Conservation (phyloP, 2,888 invertebrate genomes). For the Eremobia ochroleuca region DNA sequence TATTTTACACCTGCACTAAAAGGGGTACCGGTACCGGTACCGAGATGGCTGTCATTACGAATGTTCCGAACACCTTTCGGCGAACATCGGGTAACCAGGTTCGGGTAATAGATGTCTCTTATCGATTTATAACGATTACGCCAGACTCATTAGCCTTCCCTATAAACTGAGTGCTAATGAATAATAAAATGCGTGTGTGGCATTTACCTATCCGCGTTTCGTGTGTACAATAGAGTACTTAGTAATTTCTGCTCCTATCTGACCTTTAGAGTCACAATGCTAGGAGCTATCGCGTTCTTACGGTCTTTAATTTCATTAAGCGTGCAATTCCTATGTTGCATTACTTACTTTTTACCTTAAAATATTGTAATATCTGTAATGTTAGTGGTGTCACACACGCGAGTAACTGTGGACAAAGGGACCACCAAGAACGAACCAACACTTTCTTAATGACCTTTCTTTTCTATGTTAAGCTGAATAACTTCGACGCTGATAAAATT, state of each 20-base stretch:
- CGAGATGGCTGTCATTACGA: conserved; percentile 65
- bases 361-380: conserved; percentile 44
- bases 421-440: conserved; percentile 43
- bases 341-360: conserved; percentile 32
- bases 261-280: conserved; percentile 47
- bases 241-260: conserved; percentile 39
- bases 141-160: conserved; percentile 39
- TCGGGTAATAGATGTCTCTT: conserved; percentile 59
- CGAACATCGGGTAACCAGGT: conserved; percentile 44
- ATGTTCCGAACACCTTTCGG: conserved; percentile 67
- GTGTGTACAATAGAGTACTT: conserved; percentile 47
- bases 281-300: conserved; percentile 39
- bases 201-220: conserved; percentile 22
- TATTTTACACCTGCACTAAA: conserved; percentile 89
- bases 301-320: conserved; percentile 36
- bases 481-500: not conserved
- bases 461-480: not conserved
- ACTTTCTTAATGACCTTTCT: conserved; percentile 15
- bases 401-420: conserved; percentile 40
- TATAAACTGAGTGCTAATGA: conserved; percentile 53
- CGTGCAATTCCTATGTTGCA: conserved; percentile 48
- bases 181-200: conserved; percentile 56
- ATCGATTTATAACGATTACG: conserved; percentile 61
- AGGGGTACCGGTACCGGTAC: conserved; percentile 67
- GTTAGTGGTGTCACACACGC: conserved; percentile 49